These are phyloP conservation scores for Aquatica leii DNA, from an alignment of 2,888 invertebrate genomes.

Conservation along the genomic window DNA sequence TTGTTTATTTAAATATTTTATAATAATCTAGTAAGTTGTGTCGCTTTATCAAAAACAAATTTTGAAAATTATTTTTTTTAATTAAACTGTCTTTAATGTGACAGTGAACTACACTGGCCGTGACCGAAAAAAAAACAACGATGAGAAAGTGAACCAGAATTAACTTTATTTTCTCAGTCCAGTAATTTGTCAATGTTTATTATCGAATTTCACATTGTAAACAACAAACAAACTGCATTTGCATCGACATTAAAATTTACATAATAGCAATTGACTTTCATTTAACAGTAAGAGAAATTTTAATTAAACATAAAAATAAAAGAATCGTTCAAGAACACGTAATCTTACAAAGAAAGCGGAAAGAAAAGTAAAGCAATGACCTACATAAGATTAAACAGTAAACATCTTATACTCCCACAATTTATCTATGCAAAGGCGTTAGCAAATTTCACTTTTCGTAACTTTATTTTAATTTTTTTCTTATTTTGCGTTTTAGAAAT, in stretches of 20 bases:
- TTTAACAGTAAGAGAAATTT: conserved; percentile 8
- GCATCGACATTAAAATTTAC: too few species aligned
- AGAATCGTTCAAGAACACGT: not conserved
- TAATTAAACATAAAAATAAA: conserved; percentile 1
- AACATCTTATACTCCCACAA: conserved; percentile 16
- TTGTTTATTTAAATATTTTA: not conserved
- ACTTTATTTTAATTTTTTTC: conserved; percentile 16
- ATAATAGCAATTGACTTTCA: conserved; percentile 3
- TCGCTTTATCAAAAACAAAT: too few species aligned
- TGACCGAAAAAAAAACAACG: not conserved
- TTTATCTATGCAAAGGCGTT: conserved; percentile 19
- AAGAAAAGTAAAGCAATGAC: conserved; percentile 35
- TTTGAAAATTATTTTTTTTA: not conserved
- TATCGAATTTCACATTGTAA: not conserved
- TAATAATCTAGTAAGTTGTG: too few species aligned
- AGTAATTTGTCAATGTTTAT: not conserved
- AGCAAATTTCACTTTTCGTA: conserved; percentile 26
- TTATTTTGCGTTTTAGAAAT: conserved; percentile 46
- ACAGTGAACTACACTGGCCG: conserved; percentile 4
- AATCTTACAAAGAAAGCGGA: conserved; percentile 31
- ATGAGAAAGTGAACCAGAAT: not conserved
- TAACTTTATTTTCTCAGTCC: not conserved
- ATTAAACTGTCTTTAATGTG: not conserved
- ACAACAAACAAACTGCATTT: not conserved
- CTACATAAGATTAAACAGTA: conserved; percentile 24